A percentile compares a stretch with the other conserved stretches of the same genome.
These are phyloP conservation scores for Halictus ligatus DNA, from an alignment of 2,888 invertebrate species.

Conservation along the genomic window DNA sequence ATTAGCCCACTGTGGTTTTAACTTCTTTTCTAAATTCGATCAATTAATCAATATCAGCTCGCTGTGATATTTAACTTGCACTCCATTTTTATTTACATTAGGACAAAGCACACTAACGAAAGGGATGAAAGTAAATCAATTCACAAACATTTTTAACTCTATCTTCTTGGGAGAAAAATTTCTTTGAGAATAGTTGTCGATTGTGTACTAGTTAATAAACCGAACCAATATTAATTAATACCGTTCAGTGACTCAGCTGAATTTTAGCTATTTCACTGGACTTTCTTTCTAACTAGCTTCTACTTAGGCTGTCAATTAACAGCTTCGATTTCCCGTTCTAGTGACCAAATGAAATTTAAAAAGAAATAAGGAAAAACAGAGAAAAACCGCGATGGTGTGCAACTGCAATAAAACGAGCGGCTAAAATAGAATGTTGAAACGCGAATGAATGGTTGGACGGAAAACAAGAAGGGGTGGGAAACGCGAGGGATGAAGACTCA, in stretches of 20 bases:
- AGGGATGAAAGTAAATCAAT: background rate
- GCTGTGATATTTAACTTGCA: background rate
- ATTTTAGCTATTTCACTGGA: too few relatives aligned
- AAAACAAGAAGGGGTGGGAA: background rate
- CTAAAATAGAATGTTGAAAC: background rate
- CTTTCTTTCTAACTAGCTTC: too few relatives aligned
- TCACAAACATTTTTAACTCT: background rate
- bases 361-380: background rate
- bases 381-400: background rate
- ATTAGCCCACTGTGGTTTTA: background rate
- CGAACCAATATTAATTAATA: too few relatives aligned
- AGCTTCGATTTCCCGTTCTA: background rate
- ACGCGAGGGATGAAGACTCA: conserved; percentile 39
- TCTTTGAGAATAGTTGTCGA: background rate
- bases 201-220: background rate
- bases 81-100: background rate
- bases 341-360: background rate
- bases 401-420: background rate
- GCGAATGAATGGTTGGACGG: background rate
- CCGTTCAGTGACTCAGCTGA: too few relatives aligned
- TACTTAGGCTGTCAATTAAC: too few relatives aligned
- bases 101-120: background rate
- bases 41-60: background rate
- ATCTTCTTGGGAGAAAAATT: background rate
- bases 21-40: background rate